Percentiles rank a stretch among this genome's conserved stretches.
Evolutionary conservation across 1,140 invertebrate genomes (phyloP).

Genomic region (Wasmannia auropunctata): DNA sequence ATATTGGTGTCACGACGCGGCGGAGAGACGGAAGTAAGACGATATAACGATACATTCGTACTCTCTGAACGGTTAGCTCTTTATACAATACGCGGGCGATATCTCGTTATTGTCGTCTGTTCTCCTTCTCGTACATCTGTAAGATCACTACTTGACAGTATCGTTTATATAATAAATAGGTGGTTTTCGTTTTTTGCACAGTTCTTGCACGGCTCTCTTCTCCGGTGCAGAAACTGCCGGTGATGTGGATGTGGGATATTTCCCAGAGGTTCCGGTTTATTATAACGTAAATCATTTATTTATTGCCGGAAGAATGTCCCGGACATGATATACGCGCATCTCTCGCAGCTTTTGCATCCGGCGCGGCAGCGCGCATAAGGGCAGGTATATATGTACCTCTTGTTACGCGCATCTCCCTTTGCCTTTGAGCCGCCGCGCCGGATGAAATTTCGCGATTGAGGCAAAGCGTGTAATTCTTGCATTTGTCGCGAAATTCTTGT

Average conservation of each 20-base stretch:
- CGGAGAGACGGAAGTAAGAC: background rate
- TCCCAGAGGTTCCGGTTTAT: background rate
- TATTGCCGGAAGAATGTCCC: slow-evolving; percentile 7
- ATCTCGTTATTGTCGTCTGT: slow-evolving; percentile 59
- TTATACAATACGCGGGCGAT: slow-evolving; percentile 11
- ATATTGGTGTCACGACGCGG: background rate
- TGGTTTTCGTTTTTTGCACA: background rate
- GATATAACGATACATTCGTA: slow-evolving; percentile 22
- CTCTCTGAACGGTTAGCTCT: slow-evolving; percentile 22
- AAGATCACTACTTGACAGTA: slow-evolving; percentile 37
- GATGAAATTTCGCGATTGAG: background rate
- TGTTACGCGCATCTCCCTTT: background rate
- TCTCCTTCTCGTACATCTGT: background rate
- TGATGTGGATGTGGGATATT: too few relatives aligned
- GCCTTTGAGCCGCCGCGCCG: background rate
- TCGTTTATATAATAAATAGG: slow-evolving; percentile 59
- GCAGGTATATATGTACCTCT: too few relatives aligned
- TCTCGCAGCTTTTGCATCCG: background rate
- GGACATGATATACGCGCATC: background rate
- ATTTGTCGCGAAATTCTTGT: slow-evolving; percentile 33
- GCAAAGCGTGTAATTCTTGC: slow-evolving; percentile 40
- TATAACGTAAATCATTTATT: slow-evolving; percentile 51
- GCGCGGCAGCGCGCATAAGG: too few relatives aligned
- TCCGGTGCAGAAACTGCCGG: background rate
- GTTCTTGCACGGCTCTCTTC: background rate